Evolutionary conservation across 2,113 vertebrate genomes (phyloP).

Genomic region (Micronycteris hirsuta): DNA sequence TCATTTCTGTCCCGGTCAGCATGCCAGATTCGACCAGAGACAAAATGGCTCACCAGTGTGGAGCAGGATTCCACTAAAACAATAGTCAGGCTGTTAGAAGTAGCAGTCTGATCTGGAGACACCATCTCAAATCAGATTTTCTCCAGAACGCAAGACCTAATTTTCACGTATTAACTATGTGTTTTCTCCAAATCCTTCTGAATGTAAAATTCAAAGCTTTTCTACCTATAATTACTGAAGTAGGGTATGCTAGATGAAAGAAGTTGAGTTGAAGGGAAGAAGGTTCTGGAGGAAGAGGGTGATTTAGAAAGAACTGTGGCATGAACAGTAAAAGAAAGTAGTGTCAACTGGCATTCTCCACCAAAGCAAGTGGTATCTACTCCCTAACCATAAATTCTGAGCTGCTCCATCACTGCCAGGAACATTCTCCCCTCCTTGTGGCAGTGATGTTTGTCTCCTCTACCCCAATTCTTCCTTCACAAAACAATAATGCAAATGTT

Average conservation of each 20-base stretch:
- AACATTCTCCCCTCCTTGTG: neutral
- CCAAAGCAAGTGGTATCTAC: neutral
- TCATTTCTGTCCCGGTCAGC: neutral
- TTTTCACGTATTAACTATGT: constrained; percentile 53
- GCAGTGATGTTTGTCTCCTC: neutral
- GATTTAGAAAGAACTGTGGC: neutral
- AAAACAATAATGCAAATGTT: neutral
- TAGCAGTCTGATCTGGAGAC: constrained; percentile 38
- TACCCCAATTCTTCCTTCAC: neutral
- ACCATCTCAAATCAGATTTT: constrained; percentile 31
- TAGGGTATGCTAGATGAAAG: neutral
- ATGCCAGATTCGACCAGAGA: neutral
- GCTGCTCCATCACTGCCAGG: neutral
- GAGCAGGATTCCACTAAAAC: constrained; percentile 9
- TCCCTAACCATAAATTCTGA: neutral
- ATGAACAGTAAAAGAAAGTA: neutral
- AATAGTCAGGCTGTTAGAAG: neutral
- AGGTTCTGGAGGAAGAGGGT: neutral
- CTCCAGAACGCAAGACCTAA: constrained; percentile 52
- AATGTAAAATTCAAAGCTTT: constrained; percentile 41
- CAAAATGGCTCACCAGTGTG: constrained; percentile 28
- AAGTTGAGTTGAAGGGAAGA: neutral
- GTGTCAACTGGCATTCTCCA: neutral
- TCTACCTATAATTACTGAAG: neutral
- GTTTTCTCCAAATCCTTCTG: constrained; percentile 63